Base-by-base conservation (phyloP, 2,888 invertebrate species). In the Macrosiphum euphorbiae region DNA sequence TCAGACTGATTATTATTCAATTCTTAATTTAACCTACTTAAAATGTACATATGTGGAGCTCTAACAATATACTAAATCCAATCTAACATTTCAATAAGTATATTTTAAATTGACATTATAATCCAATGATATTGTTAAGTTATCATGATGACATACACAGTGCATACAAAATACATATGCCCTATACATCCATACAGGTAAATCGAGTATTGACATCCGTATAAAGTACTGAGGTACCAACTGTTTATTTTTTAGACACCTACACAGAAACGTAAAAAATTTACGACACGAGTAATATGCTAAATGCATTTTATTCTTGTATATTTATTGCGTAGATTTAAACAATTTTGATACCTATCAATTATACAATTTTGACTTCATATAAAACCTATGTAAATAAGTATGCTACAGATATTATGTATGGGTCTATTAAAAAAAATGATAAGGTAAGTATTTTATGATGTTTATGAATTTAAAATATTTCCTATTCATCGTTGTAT, bases 141-240 rank as follows among this genome's bases (percentile, higher is more conserved):
- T 90, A 90, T 84, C 84, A 90, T 41, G 90, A 84, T 90, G 90
- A 84, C 78, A 52, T 35, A 3, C 28, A 50, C 26, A 90, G 13
- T 67, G 35, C 67, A 50, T 90, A 90, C 28, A 50, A 35, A 90
- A 44, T 52, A 89, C n/a, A 67, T 13, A n/a, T 16, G n/a, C 67
- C 13, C 7, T n/a, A 61, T 28, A 61, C 10, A 61, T 3, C 11
- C n/a, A 67, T 67, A 13, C 16, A n/a, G 5, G n/a, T 78, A 35
- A 35, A 78, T 78, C 7, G 35, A 78, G 78, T 78, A 78, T 35
- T 3, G 35, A 35, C 7, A 78, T 20, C 7, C 35, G 20, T 78
- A 78, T 20, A 78, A 78, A 78, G 20, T 78, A 78, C 20, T 35
- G 5, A 78, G 11, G n/a, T n/a, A n/a, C n/a, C n/a, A n/a, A 78